Evolutionary conservation across 2,888 invertebrate genomes (phyloP).

Genomic region (Hofmannophila pseudospretella): DNA sequence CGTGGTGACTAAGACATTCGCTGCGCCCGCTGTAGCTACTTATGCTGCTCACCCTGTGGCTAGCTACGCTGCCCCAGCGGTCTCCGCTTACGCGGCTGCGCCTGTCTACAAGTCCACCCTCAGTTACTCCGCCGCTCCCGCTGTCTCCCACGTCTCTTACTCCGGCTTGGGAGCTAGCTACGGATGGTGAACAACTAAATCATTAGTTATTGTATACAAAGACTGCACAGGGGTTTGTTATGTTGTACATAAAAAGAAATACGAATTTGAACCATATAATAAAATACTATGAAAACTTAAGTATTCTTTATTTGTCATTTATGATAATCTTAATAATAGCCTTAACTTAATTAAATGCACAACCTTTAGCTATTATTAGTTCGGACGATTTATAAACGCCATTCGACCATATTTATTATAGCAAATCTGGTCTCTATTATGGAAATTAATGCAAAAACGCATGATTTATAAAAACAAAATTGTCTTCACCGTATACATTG

Average conservation of each 20-base stretch:
- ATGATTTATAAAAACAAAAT: no score
- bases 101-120: conserved; percentile 62
- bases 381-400: no score
- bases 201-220: neutral
- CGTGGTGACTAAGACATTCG: conserved; percentile 14
- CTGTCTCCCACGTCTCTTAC: conserved; percentile 81
- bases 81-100: conserved; percentile 24
- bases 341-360: no score
- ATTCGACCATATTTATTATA: no score
- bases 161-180: conserved; percentile 74
- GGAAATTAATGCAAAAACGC: no score
- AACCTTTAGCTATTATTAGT: no score
- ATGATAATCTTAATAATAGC: no score
- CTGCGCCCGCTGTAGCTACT: conserved; percentile 39
- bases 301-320: neutral
- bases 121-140: conserved; percentile 71
- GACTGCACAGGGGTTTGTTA: neutral
- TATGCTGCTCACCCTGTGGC: conserved; percentile 15
- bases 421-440: no score
- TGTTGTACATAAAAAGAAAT: neutral
- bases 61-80: conserved; percentile 2
- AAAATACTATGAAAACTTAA: neutral
- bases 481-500: no score
- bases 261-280: neutral
- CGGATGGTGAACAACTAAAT: conserved; percentile 44